Evolutionary conservation across 2,888 invertebrate species (phyloP).

Genomic region (Bellardia pandia): DNA sequence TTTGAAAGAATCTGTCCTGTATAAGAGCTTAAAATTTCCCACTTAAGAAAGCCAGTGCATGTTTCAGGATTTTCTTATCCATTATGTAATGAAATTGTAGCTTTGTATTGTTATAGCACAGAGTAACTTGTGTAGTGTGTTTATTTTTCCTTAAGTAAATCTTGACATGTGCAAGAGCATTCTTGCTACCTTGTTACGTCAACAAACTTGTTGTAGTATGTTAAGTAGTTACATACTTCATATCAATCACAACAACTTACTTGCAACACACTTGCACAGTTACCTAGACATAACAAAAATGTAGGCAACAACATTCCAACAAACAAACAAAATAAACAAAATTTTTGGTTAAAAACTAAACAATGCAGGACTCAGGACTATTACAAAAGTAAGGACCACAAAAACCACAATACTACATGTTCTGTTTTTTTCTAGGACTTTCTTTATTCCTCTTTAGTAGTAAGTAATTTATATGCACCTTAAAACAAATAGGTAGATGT

Average conservation of each 20-base stretch:
- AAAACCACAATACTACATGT: slow-evolving; percentile 2
- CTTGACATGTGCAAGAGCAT: slow-evolving; percentile 50
- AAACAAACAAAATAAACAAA: slow-evolving; percentile 28
- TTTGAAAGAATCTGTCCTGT: neutral
- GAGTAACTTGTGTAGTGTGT: neutral
- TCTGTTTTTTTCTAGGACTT: neutral
- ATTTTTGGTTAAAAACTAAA: slow-evolving; percentile 36
- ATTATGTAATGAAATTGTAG: neutral
- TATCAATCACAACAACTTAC: slow-evolving; percentile 54
- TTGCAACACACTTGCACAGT: neutral
- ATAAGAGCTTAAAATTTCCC: neutral
- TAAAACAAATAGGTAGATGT: neutral
- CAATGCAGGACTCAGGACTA: slow-evolving; percentile 26
- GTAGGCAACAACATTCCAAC: neutral
- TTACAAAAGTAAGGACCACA: slow-evolving; percentile 11
- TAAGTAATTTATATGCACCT: neutral
- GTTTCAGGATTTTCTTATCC: neutral
- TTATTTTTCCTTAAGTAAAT: slow-evolving; percentile 31
- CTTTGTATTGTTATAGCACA: neutral
- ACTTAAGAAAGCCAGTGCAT: neutral
- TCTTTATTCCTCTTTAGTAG: neutral
- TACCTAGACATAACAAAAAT: neutral
- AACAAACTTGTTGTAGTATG: slow-evolving; percentile 56
- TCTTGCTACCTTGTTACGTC: slow-evolving; percentile 34
- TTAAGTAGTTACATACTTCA: slow-evolving; percentile 50